Evolutionary conservation across 2,888 invertebrate genomes (phyloP), one percentile per base, ranked within the genome.

Genomic region (Harpalus rubripes): DNA sequence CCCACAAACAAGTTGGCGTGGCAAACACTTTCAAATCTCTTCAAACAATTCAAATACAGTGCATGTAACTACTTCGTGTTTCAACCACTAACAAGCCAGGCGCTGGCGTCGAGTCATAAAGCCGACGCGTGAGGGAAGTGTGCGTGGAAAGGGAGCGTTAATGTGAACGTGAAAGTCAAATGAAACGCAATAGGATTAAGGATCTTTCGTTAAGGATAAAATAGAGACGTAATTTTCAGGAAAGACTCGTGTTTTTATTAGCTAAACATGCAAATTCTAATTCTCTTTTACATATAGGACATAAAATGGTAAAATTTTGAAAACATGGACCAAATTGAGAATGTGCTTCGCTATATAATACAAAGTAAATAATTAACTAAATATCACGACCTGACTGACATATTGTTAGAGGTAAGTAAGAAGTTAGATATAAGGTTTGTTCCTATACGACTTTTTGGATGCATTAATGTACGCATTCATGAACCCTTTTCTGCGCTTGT

Each of bases 31-130:
- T 63, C 84, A 65, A 74, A 84, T 84, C 84, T 84, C 84, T 84
- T 84, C 84, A 83, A 83, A 83, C 83, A 83, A 83, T 83, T 76
- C 68, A 83, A 86, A 83, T 81, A 86, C 65, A 63, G 44, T 80
- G 85, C 81, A 78, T 85, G 83, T 85, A 82, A 83, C 85, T 68
- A 68, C 18, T 74, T 16, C 65, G 56, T 72, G 85, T 56, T 63
- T 65, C 59, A 56, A 41, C 15, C 65, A 59, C 82, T 79, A 78
- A 72, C 84, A 83, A 85, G 80, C 72, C 16, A 10, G 32, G 44
- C 79, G 58, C 58, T 56, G 56, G 72, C 82, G 6, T n/a, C 58
- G 78, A 76, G 26, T 58, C 78, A 58, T 78, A 78, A 78, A 78
- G 56, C 56, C 56, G 26, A 58, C n/a, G 58, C 58, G 78, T 58